Evolutionary conservation across 2,113 vertebrate genomes (phyloP).

Genomic region (Acanthochromis polyacanthus): DNA sequence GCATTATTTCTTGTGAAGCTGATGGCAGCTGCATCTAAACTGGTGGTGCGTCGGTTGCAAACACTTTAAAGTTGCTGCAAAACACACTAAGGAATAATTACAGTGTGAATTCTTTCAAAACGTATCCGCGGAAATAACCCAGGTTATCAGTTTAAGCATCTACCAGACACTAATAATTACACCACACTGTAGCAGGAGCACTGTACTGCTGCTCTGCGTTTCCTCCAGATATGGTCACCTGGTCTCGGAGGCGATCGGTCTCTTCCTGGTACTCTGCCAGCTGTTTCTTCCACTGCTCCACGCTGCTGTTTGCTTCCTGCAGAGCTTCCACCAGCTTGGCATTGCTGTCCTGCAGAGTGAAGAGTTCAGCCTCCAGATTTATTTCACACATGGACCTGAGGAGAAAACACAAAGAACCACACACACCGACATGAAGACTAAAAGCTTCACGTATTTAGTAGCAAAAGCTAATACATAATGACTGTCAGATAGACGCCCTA

Average conservation of each 20-base stretch:
- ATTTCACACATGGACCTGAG: constrained; percentile 93
- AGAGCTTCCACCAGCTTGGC: constrained; percentile 91
- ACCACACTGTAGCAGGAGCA: not conserved
- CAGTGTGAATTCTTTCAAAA: no score
- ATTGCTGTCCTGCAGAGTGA: constrained; percentile 96
- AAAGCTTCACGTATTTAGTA: no score
- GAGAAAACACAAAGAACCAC: not conserved
- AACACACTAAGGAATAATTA: no score
- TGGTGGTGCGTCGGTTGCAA: no score
- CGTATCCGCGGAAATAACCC: no score
- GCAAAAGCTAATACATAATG: no score
- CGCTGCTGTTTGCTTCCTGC: constrained; percentile 91
- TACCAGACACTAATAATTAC: not conserved
- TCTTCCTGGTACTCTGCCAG: constrained; percentile 92
- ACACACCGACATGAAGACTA: no score
- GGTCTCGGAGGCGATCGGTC: constrained; percentile 89
- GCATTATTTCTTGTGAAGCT: not conserved
- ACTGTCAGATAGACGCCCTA: no score
- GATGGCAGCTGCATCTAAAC: no score
- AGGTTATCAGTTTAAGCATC: not conserved
- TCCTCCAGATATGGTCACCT: constrained; percentile 81
- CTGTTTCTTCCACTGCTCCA: constrained; percentile 96
- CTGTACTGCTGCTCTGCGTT: not conserved
- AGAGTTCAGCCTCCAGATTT: constrained; percentile 94
- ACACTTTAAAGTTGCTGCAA: no score